Conservation (phyloP, 2,113 vertebrate species). For the Brachypodius melanocephalos region DNA sequence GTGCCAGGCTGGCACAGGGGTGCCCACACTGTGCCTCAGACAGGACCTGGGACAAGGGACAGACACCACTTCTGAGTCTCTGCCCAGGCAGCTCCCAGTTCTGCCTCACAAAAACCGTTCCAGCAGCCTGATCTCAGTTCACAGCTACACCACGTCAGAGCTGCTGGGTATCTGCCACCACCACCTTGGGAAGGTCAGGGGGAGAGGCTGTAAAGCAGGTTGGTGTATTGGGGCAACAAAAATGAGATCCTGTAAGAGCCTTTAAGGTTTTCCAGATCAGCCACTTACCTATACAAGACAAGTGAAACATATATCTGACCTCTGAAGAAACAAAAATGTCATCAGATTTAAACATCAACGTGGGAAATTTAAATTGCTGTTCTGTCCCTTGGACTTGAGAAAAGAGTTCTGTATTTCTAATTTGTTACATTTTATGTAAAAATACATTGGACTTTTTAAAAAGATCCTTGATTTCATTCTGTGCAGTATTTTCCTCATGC, state of each 20-base stretch:
- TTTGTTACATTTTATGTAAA: not conserved
- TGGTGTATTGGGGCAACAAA: not conserved
- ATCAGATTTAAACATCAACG: not conserved
- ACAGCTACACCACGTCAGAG: rapidly evolving
- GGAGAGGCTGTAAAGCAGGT: not conserved
- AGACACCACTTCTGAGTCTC: not conserved
- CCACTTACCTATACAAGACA: not conserved
- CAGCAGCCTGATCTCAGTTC: not conserved
- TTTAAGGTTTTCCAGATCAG: not conserved
- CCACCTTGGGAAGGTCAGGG: not conserved
- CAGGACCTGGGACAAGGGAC: rapidly evolving
- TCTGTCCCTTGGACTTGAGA: not conserved
- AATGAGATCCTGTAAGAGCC: not conserved
- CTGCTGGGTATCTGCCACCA: not conserved
- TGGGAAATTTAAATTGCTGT: not conserved
- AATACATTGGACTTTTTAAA: not conserved
- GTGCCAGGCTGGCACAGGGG: not conserved
- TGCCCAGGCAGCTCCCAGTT: not conserved
- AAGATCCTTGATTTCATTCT: not conserved
- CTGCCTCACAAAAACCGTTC: not conserved
- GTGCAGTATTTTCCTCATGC: not conserved
- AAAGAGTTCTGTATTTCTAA: not conserved
- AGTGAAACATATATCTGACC: not conserved
- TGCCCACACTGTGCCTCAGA: not conserved
- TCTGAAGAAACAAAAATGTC: not conserved